phyloP scores from a whole-genome alignment of 2,888 invertebrate genomes.

The Thysanoteuthis rhombus region DNA sequence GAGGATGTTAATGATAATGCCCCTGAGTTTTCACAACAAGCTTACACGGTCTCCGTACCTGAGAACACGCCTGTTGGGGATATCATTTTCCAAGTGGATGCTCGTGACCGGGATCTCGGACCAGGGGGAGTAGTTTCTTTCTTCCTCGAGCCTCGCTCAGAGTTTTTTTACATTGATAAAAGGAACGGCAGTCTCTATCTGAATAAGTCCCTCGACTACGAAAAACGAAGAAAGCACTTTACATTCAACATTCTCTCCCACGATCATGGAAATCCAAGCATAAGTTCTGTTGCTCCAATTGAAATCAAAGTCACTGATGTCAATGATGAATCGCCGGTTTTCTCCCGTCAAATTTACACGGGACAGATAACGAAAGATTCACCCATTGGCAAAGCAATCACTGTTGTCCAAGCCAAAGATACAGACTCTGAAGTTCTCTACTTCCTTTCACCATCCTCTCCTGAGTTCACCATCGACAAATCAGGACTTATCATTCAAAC shows the following conservation, averaged over 20 bases:
- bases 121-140: conserved; percentile 21
- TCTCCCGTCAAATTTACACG: not conserved
- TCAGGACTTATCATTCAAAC: conserved; percentile 16
- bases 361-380: not conserved
- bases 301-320: conserved; percentile 20
- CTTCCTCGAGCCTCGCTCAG: conserved; percentile 12
- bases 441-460: not conserved
- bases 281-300: not conserved
- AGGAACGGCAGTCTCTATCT: conserved; percentile 25
- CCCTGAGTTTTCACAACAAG: conserved; percentile 37
- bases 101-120: conserved; percentile 27
- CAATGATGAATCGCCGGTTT: conserved; percentile 21
- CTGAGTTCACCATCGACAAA: conserved; percentile 26
- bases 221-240: not conserved
- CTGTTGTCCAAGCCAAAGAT: conserved; percentile 28
- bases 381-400: not conserved
- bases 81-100: conserved; percentile 31
- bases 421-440: conserved; percentile 17
- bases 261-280: conserved; percentile 24
- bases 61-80: conserved; percentile 36
- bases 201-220: conserved; percentile 15
- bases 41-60: conserved; percentile 33
- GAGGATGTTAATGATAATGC: conserved; percentile 42
- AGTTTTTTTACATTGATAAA: conserved; percentile 30
- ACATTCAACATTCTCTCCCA: conserved; percentile 22